Conservation (phyloP, 2,113 vertebrate genomes). For the Acanthisitta chloris region DNA sequence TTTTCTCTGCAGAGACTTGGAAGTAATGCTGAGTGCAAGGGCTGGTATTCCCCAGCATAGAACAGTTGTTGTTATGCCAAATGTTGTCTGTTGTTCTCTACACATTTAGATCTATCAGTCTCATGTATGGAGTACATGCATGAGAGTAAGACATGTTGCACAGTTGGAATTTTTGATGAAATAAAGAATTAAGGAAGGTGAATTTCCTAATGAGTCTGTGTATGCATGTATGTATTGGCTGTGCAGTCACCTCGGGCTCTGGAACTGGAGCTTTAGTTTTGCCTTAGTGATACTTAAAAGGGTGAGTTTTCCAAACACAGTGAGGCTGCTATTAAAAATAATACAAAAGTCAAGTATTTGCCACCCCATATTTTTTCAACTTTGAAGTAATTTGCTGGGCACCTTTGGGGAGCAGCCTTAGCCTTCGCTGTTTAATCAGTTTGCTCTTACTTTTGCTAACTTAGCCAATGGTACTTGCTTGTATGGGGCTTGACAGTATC, state of each 20-base stretch:
- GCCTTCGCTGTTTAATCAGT: background rate
- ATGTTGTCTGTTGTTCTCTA: background rate
- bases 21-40: background rate
- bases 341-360: background rate
- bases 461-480: background rate
- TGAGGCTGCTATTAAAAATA: background rate
- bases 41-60: background rate
- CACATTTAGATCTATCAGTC: background rate
- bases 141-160: background rate
- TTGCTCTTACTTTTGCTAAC: background rate
- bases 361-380: background rate
- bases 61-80: background rate
- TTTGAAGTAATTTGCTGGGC: background rate
- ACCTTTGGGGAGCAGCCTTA: background rate
- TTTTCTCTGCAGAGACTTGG: background rate
- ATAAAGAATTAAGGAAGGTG: slow-evolving; percentile 33
- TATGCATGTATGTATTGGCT: background rate
- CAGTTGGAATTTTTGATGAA: background rate
- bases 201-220: background rate
- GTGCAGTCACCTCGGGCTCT: background rate
- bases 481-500: background rate
- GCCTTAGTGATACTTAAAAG: background rate
- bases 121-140: background rate
- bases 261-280: background rate
- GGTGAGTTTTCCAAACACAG: background rate